Conservation (phyloP, 1,140 invertebrate species). For the Monomorium pharaonis region DNA sequence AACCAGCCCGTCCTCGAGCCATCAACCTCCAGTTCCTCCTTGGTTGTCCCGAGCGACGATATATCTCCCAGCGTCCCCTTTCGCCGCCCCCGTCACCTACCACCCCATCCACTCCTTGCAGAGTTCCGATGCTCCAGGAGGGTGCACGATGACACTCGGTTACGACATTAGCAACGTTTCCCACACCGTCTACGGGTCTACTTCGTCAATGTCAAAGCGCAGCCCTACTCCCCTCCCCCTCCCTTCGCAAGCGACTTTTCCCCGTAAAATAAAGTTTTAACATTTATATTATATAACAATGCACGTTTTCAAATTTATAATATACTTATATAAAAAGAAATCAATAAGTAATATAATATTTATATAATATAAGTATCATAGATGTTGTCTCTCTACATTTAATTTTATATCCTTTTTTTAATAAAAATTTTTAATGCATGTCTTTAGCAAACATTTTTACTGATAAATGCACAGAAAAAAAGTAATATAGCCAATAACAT, state of each 20-base stretch:
- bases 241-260: slow-evolving; percentile 60
- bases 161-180: slow-evolving; percentile 80
- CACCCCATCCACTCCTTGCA: slow-evolving; percentile 49
- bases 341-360: not conserved
- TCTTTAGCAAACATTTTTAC: not conserved
- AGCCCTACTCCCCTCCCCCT: slow-evolving; percentile 12
- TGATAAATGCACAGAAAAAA: too few species aligned
- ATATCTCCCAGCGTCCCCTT: slow-evolving; percentile 69
- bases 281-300: not conserved
- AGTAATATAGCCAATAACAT: too few species aligned
- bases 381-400: not conserved
- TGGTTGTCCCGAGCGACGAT: slow-evolving; percentile 68
- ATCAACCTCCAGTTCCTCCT: slow-evolving; percentile 60
- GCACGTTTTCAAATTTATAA: not conserved
- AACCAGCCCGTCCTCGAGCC: slow-evolving; percentile 67
- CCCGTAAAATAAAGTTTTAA: slow-evolving; percentile 64
- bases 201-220: slow-evolving; percentile 79
- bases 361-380: not conserved
- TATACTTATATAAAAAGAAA: not conserved
- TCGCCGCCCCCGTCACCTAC: slow-evolving; percentile 53
- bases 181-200: slow-evolving; percentile 73
- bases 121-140: slow-evolving; percentile 68
- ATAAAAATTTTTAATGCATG: not conserved
- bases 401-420: not conserved
- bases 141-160: slow-evolving; percentile 80